Evolutionary conservation across 2,113 vertebrate species (phyloP).

Genomic region (Solea solea): DNA sequence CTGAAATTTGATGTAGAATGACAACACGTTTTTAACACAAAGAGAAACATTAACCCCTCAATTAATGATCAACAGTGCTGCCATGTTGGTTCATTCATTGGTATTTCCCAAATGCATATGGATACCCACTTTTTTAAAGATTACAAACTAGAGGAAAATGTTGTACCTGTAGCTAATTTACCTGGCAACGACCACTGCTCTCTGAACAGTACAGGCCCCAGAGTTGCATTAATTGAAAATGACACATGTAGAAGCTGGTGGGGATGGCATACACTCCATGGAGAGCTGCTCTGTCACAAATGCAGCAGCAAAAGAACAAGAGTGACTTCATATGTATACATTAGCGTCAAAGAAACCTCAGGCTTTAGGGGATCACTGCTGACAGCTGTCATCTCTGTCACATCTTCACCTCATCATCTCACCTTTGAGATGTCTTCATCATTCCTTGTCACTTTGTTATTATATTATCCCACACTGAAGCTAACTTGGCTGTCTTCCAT

Average conservation of each 20-base stretch:
- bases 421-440: not conserved
- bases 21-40: too few species aligned
- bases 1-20: too few species aligned
- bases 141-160: too few species aligned
- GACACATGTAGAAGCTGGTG: not conserved
- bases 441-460: not conserved
- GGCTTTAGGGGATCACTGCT: not conserved
- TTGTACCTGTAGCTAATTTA: too few species aligned
- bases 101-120: too few species aligned
- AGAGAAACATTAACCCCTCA: too few species aligned
- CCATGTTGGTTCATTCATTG: too few species aligned
- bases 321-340: not conserved
- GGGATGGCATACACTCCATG: not conserved
- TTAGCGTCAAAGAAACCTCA: not conserved
- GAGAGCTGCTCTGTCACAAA: not conserved
- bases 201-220: too few species aligned
- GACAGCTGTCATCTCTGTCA: not conserved
- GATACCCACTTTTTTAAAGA: too few species aligned
- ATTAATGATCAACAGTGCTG: too few species aligned
- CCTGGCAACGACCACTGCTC: too few species aligned
- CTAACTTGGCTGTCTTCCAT: not conserved
- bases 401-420: not conserved
- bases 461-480: too few species aligned
- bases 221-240: not conserved
- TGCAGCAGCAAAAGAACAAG: not conserved